Evolutionary conservation across 2,797 vertebrate genomes (phyloP), one percentile per base, ranked within the genome.

Genomic region (Typhlichthys subterraneus): DNA sequence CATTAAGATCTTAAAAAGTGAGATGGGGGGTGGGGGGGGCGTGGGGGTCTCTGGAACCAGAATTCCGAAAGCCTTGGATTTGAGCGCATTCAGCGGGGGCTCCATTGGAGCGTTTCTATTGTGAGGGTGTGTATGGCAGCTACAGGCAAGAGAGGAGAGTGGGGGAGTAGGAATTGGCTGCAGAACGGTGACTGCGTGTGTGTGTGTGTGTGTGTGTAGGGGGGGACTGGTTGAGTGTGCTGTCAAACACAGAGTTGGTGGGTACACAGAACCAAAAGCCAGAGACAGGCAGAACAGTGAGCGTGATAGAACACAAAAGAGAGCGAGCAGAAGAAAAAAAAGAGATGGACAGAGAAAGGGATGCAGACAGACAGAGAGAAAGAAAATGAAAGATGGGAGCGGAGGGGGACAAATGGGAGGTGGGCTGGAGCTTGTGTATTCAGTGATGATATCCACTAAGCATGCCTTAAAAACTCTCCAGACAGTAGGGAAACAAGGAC

Each of bases 211-310:
- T 23, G 49, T 5, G 76, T 71, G 72, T 70, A 71, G 84, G 85
- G 81, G 84, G 83, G 87, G 82, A 86, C 85, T 85, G 81, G 86
- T 86, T 84, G 82, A 88, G 79, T 84, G 82, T 77, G 79, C 86
- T 85, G 87, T 88, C 84, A 87, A 87, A 87, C 83, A 83, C 63
- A 64, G 80, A 80, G 84, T 75, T 73, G 80, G 75, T 80, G 77
- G 76, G 79, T 80, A 67, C 58, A 65, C 80, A 57, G 85, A 79
- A 82, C 79, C 83, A 79, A 79, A 76, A 76, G 49, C 0, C 45
- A 75, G 45, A 53, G 12, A 46, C n/a, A 58, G 47, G 4, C 11
- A 45, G 59, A 14, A 45, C 9, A 17, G 49, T 38, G 59, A 61
- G 33, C 11, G 49, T 19, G 33, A 23, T 33, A 33, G 67, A 54